Evolutionary conservation across 2,888 invertebrate species (phyloP), one percentile per base, ranked within the genome.

Genomic region (Rugalucina vietnamica): DNA sequence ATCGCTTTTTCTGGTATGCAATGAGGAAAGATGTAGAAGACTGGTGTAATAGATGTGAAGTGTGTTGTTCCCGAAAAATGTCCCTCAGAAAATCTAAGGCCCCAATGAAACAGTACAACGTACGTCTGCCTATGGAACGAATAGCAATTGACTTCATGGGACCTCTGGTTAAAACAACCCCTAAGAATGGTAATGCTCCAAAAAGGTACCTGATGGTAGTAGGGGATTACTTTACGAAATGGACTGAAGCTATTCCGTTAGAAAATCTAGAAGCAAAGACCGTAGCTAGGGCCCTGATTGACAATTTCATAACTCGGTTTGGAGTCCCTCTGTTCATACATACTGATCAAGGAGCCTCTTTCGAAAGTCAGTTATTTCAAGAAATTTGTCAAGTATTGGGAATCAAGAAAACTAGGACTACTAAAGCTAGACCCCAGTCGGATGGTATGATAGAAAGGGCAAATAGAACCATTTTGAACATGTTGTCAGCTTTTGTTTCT

Each of bases 161-260:
- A 12, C 43, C 24, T 4, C 32, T 12, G 1, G 10, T 49, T 37
- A 10, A 49, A 27, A 65, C 36, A 82, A 29, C 27, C 27, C 10
- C 14, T 14, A 1, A 79, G 75, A 18, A 43, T 43, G 43, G 43
- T 12, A 43, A 8, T 43, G 43, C 43, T 18, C 43, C 43, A 0
- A 82, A 85, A 27, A 5, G 12, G 18, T 82, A 79, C 37, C 36
- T 82, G 5, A 29, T 82, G 34, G 76, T 84, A 2, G 24, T 84
- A 18, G 78, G 37, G 21, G 84, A 81, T 65, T 77, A 78, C 29
- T 84, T 84, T 34, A 74, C 78, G 29, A 65, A 77, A 54, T 81
- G 43, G 27, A 78, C 71, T 1, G 75, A 81, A 43, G 76, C 79
- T 12, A 60, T 60, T 43, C 65, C 81, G 1, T 3, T 82, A 14